These are phyloP conservation scores for Macrophya annulata DNA, from an alignment of 2,888 invertebrate species.

Conservation along the genomic window DNA sequence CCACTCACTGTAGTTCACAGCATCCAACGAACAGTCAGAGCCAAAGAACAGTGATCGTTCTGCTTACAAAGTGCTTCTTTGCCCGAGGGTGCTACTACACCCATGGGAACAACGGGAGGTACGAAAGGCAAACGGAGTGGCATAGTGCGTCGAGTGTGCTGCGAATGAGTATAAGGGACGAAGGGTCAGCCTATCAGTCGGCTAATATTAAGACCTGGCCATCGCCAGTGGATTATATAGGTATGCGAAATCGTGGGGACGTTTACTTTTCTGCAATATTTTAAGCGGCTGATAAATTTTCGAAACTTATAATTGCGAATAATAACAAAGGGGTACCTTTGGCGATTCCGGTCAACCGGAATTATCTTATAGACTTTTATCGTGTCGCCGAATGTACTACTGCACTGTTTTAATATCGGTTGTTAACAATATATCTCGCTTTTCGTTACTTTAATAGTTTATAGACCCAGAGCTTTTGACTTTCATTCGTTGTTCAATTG, in stretches of 20 bases:
- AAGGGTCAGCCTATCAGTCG: conserved; percentile 21
- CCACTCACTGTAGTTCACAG: conserved; percentile 24
- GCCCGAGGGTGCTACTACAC: conserved; percentile 44
- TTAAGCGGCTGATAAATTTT: background rate
- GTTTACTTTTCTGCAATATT: background rate
- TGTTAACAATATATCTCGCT: background rate
- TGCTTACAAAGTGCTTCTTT: conserved; percentile 55
- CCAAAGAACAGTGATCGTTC: conserved; percentile 40
- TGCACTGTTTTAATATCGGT: background rate
- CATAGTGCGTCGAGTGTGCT: conserved; percentile 38
- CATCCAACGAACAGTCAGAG: conserved; percentile 8
- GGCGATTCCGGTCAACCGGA: background rate
- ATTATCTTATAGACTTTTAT: background rate
- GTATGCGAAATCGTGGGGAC: background rate
- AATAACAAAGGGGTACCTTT: background rate
- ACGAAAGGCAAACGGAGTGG: conserved; percentile 43
- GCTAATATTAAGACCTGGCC: conserved; percentile 1
- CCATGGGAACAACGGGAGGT: conserved; percentile 33
- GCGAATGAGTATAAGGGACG: conserved; percentile 37
- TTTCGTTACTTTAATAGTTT: background rate
- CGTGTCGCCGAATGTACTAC: background rate
- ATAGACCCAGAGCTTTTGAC: background rate
- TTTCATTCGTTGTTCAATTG: background rate
- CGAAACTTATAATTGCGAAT: background rate
- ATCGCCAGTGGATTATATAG: background rate